Percentiles rank a stretch among this genome's conserved stretches.
Evolutionary conservation across 1,140 invertebrate genomes (phyloP).

Genomic region (Bombus haemorrhoidalis): DNA sequence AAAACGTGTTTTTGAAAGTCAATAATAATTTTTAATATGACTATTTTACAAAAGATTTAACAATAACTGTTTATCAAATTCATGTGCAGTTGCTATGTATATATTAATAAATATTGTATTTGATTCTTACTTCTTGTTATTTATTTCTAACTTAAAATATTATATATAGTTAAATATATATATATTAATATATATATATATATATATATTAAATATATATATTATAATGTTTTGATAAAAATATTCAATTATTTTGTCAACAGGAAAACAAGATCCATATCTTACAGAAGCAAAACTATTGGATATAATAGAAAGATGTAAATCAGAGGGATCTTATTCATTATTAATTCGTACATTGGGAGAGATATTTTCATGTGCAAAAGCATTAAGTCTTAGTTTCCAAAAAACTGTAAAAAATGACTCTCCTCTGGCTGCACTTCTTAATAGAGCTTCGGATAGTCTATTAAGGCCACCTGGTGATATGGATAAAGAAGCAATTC

Average conservation of each 20-base stretch:
- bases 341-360: slow-evolving; percentile 87
- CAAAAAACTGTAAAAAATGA: slow-evolving; percentile 80
- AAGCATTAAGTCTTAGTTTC: slow-evolving; percentile 88
- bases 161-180: neutral
- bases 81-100: slow-evolving; percentile 44
- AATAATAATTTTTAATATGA: neutral
- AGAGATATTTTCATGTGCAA: slow-evolving; percentile 88
- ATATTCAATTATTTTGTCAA: slow-evolving; percentile 39
- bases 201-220: neutral
- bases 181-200: no score
- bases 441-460: slow-evolving; percentile 81
- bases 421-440: slow-evolving; percentile 80
- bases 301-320: slow-evolving; percentile 87
- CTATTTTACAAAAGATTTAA: slow-evolving; percentile 12
- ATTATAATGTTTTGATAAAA: neutral
- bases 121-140: slow-evolving; percentile 35
- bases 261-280: slow-evolving; percentile 82
- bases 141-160: slow-evolving; percentile 21
- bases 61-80: slow-evolving; percentile 25
- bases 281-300: slow-evolving; percentile 87
- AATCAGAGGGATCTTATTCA: slow-evolving; percentile 85
- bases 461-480: slow-evolving; percentile 77
- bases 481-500: slow-evolving; percentile 87
- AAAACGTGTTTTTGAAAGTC: neutral
- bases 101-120: slow-evolving; percentile 45